A percentile compares a stretch with the other conserved stretches of the same genome.
phyloP scores from a whole-genome alignment of 2,888 invertebrate genomes.

The Hydroisotoma schaefferi region DNA sequence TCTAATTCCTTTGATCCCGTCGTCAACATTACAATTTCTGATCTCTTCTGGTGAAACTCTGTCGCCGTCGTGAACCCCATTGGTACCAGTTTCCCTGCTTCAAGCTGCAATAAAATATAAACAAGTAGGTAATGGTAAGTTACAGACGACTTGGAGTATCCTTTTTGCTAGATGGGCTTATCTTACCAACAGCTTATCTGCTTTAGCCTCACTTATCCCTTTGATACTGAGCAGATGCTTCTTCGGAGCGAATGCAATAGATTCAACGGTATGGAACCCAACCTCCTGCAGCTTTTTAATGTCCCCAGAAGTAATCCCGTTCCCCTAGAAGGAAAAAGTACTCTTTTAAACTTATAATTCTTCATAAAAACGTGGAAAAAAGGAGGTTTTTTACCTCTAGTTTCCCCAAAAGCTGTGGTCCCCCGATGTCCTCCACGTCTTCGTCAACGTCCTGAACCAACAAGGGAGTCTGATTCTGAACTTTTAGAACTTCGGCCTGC shows the following conservation, averaged over 20 bases:
- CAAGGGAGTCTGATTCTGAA: background rate
- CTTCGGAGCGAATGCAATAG: conserved; percentile 91
- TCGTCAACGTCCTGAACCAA: conserved; percentile 51
- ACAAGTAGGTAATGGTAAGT: background rate
- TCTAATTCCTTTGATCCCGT: conserved; percentile 94
- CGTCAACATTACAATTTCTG: conserved; percentile 90
- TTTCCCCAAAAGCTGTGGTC: conserved; percentile 67
- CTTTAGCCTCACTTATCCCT: conserved; percentile 96
- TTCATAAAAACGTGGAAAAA: background rate
- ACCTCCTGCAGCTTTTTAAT: conserved; percentile 89
- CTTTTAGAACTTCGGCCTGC: background rate
- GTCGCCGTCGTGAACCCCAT: conserved; percentile 99
- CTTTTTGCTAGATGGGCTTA: background rate
- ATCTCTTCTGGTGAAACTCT: conserved; percentile 88
- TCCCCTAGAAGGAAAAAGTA: conserved; percentile 61
- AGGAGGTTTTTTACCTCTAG: conserved; percentile 61
- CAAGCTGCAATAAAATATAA: conserved; percentile 55
- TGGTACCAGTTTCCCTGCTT: conserved; percentile 88
- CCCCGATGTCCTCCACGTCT: conserved; percentile 65
- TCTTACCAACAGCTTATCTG: conserved; percentile 77
- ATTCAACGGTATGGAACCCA: conserved; percentile 91
- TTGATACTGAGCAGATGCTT: conserved; percentile 83
- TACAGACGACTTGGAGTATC: background rate
- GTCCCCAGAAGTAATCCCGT: conserved; percentile 85
- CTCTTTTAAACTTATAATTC: background rate